Conservation (phyloP, 2,888 invertebrate genomes). For the Helicoverpa assulta region DNA sequence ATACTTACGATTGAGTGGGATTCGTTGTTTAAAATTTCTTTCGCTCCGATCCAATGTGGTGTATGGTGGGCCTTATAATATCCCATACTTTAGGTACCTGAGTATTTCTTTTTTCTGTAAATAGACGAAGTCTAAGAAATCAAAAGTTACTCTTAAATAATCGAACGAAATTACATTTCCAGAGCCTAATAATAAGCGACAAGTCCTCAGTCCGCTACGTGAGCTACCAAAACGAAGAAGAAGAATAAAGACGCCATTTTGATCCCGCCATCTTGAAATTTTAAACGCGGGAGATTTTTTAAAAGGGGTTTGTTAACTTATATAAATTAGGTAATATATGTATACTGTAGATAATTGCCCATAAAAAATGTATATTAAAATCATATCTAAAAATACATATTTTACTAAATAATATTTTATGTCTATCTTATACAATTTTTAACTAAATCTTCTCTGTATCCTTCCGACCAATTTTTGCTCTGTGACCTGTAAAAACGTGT, state of each 20-base stretch:
- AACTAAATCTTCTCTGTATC: slow-evolving; percentile 58
- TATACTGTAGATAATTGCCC: slow-evolving; percentile 77
- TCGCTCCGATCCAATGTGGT: too few species aligned
- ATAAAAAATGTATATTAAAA: slow-evolving; percentile 69
- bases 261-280: slow-evolving; percentile 64
- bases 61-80: too few species aligned
- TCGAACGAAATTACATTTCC: slow-evolving; percentile 72
- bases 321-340: slow-evolving; percentile 60
- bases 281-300: slow-evolving; percentile 64
- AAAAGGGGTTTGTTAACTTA: slow-evolving; percentile 56
- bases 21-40: too few species aligned
- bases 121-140: too few species aligned
- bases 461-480: slow-evolving; percentile 68
- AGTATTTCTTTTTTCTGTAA: too few species aligned
- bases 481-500: slow-evolving; percentile 52
- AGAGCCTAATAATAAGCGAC: slow-evolving; percentile 97
- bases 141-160: too few species aligned
- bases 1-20: too few species aligned
- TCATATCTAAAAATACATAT: slow-evolving; percentile 67
- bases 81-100: too few species aligned
- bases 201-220: slow-evolving; percentile 98
- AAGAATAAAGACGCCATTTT: slow-evolving; percentile 90
- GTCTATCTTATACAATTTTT: slow-evolving; percentile 59
- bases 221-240: slow-evolving; percentile 98
- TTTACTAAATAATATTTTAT: slow-evolving; percentile 61